Conservation (phyloP, 1,140 invertebrate genomes). For the Zophobas morio region DNA sequence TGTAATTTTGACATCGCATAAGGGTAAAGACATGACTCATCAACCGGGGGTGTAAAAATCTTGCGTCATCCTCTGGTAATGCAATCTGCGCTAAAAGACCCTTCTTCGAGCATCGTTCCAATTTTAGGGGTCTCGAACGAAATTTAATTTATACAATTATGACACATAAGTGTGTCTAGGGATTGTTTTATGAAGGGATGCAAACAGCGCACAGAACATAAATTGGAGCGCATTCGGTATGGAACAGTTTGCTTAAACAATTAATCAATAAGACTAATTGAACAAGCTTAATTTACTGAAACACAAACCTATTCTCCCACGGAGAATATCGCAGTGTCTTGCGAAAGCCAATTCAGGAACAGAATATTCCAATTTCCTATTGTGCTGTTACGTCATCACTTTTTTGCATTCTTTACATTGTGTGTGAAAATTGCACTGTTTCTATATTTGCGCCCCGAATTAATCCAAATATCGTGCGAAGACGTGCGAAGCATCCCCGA, state of each 20-base stretch:
- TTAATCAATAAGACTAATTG: constrained; percentile 30
- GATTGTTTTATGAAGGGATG: constrained; percentile 23
- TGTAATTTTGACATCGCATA: constrained; percentile 26
- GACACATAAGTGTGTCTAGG: constrained; percentile 10
- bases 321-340: background rate
- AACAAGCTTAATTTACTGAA: constrained; percentile 12
- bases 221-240: constrained; percentile 14
- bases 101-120: background rate
- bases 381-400: no score
- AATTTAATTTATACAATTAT: constrained; percentile 32
- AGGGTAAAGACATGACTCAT: constrained; percentile 30
- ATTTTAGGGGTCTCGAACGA: constrained; percentile 7
- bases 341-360: no score
- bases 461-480: background rate
- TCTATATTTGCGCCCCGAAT: background rate
- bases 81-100: constrained; percentile 6
- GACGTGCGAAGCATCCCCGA: no score
- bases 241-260: background rate
- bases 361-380: no score
- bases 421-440: no score
- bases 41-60: constrained; percentile 27
- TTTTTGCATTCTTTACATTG: no score
- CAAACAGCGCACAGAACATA: constrained; percentile 7
- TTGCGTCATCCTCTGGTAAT: constrained; percentile 22
- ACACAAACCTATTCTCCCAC: constrained; percentile 4